Conservation (phyloP, 2,113 vertebrate genomes). For the Galeopterus variegatus region DNA sequence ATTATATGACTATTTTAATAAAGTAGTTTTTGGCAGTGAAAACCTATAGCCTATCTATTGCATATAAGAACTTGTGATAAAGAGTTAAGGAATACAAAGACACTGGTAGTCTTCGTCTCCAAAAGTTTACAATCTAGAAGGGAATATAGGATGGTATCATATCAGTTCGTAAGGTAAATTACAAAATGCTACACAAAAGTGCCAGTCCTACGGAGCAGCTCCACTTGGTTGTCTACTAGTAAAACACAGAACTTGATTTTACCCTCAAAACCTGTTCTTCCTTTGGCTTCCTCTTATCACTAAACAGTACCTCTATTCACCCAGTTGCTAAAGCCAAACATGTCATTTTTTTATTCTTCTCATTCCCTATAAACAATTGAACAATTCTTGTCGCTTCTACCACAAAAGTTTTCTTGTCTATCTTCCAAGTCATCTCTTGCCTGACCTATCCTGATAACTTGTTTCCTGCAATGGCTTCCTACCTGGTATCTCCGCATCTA, state of each 20-base stretch:
- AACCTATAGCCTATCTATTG: background rate
- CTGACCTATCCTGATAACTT: background rate
- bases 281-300: background rate
- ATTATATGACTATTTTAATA: background rate
- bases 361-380: background rate
- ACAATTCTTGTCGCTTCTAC: background rate
- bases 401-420: background rate
- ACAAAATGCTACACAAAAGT: background rate
- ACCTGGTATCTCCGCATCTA: background rate
- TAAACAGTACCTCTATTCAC: background rate
- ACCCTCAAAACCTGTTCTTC: background rate
- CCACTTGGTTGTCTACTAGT: background rate
- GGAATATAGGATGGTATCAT: background rate
- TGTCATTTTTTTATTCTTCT: background rate
- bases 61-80: background rate
- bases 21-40: background rate
- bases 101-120: background rate
- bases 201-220: background rate
- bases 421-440: background rate
- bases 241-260: slow-evolving; percentile 38
- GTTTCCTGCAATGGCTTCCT: slow-evolving; percentile 13
- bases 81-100: background rate
- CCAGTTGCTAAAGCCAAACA: background rate
- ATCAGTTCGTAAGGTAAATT: background rate
- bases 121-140: background rate